Evolutionary conservation across 2,888 invertebrate genomes (phyloP).

Genomic region (Plebejus argus): DNA sequence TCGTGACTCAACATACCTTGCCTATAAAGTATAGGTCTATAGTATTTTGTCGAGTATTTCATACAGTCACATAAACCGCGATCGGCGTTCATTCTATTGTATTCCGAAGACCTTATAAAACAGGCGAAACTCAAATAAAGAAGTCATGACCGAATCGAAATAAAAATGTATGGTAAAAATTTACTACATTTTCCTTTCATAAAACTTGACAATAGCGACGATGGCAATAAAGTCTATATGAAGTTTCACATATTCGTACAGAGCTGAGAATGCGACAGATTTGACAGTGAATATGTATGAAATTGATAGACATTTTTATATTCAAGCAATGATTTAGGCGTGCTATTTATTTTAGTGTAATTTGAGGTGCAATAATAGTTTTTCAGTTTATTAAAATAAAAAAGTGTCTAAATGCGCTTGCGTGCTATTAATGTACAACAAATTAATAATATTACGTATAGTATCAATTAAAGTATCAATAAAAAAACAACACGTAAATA

Average conservation of each 20-base stretch:
- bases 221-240: slow-evolving; percentile 19
- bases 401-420: no score
- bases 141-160: slow-evolving; percentile 24
- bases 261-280: not conserved
- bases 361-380: no score
- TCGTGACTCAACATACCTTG: not conserved
- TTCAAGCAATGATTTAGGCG: no score
- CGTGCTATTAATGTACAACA: no score
- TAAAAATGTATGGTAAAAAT: slow-evolving; percentile 23
- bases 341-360: no score
- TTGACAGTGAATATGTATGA: not conserved
- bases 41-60: not conserved
- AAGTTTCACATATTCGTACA: slow-evolving; percentile 1
- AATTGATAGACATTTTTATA: no score
- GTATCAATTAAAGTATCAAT: no score
- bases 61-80: slow-evolving; percentile 1
- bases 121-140: slow-evolving; percentile 23
- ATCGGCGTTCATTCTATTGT: slow-evolving; percentile 4
- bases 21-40: not conserved
- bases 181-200: slow-evolving; percentile 22
- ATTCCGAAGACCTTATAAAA: slow-evolving; percentile 15
- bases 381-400: no score
- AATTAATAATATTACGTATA: no score
- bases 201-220: slow-evolving; percentile 21
- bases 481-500: no score